These are phyloP conservation scores for Bubalus kerabau DNA, from an alignment of 2,113 vertebrate species.

Conservation along the genomic window DNA sequence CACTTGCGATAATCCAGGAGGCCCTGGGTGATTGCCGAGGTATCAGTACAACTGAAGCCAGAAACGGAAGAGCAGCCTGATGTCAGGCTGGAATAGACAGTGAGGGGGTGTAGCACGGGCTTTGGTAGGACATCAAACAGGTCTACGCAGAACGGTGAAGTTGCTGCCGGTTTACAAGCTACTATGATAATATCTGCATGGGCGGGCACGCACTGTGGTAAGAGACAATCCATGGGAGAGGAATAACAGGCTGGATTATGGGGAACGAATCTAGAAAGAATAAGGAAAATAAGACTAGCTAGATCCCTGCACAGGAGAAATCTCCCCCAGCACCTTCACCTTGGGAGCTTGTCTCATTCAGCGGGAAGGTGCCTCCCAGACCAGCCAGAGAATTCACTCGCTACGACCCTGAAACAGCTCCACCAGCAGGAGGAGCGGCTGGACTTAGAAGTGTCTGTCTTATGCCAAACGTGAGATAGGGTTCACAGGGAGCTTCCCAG, in stretches of 20 bases:
- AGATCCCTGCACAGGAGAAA: neutral
- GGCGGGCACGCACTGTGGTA: neutral
- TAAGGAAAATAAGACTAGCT: neutral
- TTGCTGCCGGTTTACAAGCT: accelerated
- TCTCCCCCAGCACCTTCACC: neutral
- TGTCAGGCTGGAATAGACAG: neutral
- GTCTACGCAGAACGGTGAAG: accelerated
- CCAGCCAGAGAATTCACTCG: neutral
- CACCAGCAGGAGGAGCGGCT: neutral
- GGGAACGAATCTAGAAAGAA: neutral
- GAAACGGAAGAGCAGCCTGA: neutral
- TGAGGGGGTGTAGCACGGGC: accelerated
- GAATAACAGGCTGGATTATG: neutral
- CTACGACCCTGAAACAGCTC: accelerated
- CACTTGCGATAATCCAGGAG: accelerated
- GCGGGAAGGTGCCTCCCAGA: accelerated
- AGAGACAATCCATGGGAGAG: neutral
- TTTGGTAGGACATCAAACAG: neutral
- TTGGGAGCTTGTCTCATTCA: neutral
- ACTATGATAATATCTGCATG: neutral
- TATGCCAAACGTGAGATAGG: accelerated
- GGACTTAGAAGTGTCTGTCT: neutral
- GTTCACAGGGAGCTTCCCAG: neutral
- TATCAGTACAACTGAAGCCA: neutral
- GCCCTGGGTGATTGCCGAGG: accelerated